Evolutionary conservation across 1,140 invertebrate species (phyloP).

Genomic region (Diorhabda elongata): DNA sequence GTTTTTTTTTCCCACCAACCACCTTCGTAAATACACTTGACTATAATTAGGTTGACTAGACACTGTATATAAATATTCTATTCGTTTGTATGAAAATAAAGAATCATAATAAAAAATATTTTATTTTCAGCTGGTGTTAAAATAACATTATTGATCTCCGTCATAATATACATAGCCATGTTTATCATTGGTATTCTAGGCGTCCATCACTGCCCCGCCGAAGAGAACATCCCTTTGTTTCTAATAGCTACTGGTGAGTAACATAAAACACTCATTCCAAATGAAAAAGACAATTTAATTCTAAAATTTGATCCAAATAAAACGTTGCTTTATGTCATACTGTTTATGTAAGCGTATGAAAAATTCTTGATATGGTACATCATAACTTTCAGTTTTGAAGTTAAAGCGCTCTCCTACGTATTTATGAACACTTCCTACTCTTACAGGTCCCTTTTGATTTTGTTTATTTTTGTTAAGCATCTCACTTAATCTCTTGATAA

Average conservation of each 20-base stretch:
- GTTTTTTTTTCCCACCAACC: neutral
- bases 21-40: neutral
- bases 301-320: neutral
- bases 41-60: neutral
- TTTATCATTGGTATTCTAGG: conserved; percentile 38
- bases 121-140: conserved; percentile 34
- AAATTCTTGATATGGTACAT: no score
- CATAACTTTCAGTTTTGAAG: no score
- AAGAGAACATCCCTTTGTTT: conserved; percentile 39
- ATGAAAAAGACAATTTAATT: neutral
- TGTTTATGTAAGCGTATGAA: no score
- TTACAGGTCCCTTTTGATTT: no score
- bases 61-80: neutral
- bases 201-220: conserved; percentile 36
- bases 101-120: neutral
- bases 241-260: conserved; percentile 39
- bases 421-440: no score
- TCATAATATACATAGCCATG: conserved; percentile 32
- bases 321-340: no score
- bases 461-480: no score
- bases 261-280: neutral
- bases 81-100: neutral
- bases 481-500: no score
- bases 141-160: conserved; percentile 29
- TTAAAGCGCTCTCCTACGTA: no score